Evolutionary conservation across 1,140 invertebrate genomes (phyloP).

Genomic region (Archivesica marissinica): DNA sequence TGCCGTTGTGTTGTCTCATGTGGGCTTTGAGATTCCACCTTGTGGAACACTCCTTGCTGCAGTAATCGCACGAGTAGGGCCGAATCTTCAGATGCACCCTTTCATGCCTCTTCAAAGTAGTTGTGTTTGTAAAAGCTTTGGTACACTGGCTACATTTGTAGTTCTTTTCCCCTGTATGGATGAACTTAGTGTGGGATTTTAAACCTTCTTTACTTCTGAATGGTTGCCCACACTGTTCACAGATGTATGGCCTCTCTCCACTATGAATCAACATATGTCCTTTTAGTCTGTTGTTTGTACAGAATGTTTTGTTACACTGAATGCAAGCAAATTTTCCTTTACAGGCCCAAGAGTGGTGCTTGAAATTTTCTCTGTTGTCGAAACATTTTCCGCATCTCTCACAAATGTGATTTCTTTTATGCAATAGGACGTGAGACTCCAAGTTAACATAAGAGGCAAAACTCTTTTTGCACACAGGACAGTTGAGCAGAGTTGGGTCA

Average conservation of each 20-base stretch:
- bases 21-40: constrained; percentile 39
- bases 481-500: constrained; percentile 2
- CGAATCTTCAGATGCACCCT: constrained; percentile 24
- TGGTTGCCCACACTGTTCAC: constrained; percentile 26
- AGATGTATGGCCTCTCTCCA: constrained; percentile 44
- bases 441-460: constrained; percentile 4
- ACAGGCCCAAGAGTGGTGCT: constrained; percentile 26
- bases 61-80: constrained; percentile 14
- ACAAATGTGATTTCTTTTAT: constrained; percentile 22
- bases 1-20: constrained; percentile 33
- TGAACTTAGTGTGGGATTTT: constrained; percentile 17
- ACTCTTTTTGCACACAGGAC: constrained; percentile 9
- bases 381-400: constrained; percentile 31
- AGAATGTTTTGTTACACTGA: constrained; percentile 33
- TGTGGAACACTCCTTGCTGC: constrained; percentile 20
- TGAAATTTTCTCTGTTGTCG: constrained; percentile 20
- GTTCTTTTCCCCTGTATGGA: constrained; percentile 18
- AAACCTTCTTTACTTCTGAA: constrained; percentile 12
- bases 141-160: constrained; percentile 30
- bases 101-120: constrained; percentile 23
- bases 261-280: constrained; percentile 41
- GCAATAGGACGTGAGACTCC: background rate
- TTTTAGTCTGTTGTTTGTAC: constrained; percentile 27
- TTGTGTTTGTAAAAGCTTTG: constrained; percentile 11
- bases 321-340: constrained; percentile 28